These are phyloP conservation scores for Clinocottus analis DNA, from an alignment of 2,113 vertebrate species.

Conservation along the genomic window DNA sequence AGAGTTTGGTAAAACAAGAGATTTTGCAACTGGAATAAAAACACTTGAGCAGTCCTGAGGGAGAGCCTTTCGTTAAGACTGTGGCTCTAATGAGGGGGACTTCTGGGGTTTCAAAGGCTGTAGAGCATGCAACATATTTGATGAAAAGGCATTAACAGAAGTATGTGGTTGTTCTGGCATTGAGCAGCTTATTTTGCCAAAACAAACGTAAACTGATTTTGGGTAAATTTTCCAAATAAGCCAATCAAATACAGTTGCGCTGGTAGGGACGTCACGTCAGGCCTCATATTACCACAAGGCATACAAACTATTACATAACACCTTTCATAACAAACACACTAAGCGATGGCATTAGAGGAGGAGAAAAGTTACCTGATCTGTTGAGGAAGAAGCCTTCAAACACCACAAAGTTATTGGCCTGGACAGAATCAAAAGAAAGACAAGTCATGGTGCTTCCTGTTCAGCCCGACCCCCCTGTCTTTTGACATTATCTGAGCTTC, in stretches of 20 bases:
- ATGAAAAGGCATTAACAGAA: background rate
- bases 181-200: background rate
- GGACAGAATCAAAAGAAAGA: slow-evolving; percentile 28
- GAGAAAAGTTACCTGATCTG: slow-evolving; percentile 82
- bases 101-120: slow-evolving; percentile 11
- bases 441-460: background rate
- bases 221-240: background rate
- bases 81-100: background rate
- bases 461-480: background rate
- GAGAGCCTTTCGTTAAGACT: background rate
- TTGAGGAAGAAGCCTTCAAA: slow-evolving; percentile 91
- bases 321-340: background rate
- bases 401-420: slow-evolving; percentile 97
- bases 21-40: slow-evolving; percentile 59
- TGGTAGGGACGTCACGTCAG: background rate
- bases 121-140: slow-evolving; percentile 1
- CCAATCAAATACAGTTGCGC: background rate
- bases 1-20: slow-evolving; percentile 69
- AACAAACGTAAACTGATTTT: background rate
- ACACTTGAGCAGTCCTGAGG: slow-evolving; percentile 29
- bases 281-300: background rate
- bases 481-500: background rate
- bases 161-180: background rate
- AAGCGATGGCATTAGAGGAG: background rate
- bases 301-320: background rate